Evolutionary conservation across 2,113 vertebrate species (phyloP), one percentile per base, ranked within the genome.

Genomic region (Pagrus major): DNA sequence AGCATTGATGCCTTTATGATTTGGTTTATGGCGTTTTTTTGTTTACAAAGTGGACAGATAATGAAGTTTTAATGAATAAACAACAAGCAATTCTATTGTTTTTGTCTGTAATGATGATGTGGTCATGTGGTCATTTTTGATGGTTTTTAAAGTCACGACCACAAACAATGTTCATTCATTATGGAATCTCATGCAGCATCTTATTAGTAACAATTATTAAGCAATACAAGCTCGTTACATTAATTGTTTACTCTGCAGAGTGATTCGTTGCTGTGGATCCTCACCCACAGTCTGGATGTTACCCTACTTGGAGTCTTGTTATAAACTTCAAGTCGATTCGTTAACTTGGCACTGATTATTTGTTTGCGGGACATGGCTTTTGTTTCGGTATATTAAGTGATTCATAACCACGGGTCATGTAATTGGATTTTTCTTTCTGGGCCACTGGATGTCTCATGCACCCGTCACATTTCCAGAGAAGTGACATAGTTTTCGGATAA

Each of bases 401-500:
- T 72, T 82, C 52, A 56, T 52, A 63, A 49, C 61, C 37, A 52
- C 8, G 0, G 47, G 29, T 78, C 51, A 7, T 68, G 47, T 44
- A 49, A 49, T 79, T 85, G 15, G n/a, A 72, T 42, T 42, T 65
- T 60, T 51, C 29, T 51, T 73, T 58, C 39, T 7, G 9, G n/a
- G 55, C 20, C 12, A 0, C 23, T 49, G 15, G 20, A 76, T 60
- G 55, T 58, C 65, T 78, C n/a, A 44, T 55, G 51, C 23, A 18
- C 23, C 2, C 18, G 68, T 88, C 56, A 68, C 54, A 81, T 33
- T 89, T 87, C 70, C 47, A 35, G 46, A 85, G 71, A 86, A 81
- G 35, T 72, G 81, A 79, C 61, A 80, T 63, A 71, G 59, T 85
- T 84, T 42, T 75, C n/a, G 5, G 68, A 64, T 74, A 75, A 84